Evolutionary conservation across 2,113 vertebrate genomes (phyloP).

Genomic region (Gnathonemus longibarbis): DNA sequence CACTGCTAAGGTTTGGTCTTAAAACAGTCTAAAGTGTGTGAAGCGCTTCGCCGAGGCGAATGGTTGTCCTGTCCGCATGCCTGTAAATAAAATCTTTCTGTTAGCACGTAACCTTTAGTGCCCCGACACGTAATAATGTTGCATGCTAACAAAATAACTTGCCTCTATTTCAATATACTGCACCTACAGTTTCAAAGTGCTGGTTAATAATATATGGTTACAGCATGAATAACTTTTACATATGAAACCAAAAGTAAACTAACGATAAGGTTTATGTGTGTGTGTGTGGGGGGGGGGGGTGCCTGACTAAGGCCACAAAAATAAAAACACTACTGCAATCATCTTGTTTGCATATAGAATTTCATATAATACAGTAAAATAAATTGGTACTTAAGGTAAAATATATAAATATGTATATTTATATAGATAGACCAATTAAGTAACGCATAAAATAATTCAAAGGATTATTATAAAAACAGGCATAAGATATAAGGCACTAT

Average conservation of each 20-base stretch:
- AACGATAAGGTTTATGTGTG: not conserved
- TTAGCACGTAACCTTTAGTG: constrained; percentile 18
- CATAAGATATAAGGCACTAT: constrained; percentile 99
- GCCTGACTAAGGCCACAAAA: constrained; percentile 61
- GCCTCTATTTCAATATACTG: constrained; percentile 21
- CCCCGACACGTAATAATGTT: not conserved
- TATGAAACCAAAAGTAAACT: not conserved
- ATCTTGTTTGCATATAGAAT: constrained; percentile 73
- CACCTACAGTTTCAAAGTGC: constrained; percentile 25
- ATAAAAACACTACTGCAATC: constrained; percentile 52
- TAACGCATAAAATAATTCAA: constrained; percentile 67
- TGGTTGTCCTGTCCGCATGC: constrained; percentile 1
- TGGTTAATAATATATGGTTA: constrained; percentile 17
- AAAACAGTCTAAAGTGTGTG: constrained; percentile 26
- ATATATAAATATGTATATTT: constrained; percentile 44
- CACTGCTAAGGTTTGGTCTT: constrained; percentile 58
- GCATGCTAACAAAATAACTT: constrained; percentile 13
- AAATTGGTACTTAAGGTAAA: constrained; percentile 52
- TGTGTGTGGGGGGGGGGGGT: constrained; percentile 23
- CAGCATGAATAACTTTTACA: constrained; percentile 12
- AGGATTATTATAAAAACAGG: constrained; percentile 90
- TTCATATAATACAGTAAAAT: constrained; percentile 47
- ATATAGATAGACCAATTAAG: constrained; percentile 64
- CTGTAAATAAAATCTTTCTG: not conserved
- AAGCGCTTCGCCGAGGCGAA: constrained; percentile 18